A percentile compares a stretch with the other conserved stretches of the same genome.
Conservation (phyloP, 2,797 vertebrate genomes). For the Sparus aurata region DNA sequence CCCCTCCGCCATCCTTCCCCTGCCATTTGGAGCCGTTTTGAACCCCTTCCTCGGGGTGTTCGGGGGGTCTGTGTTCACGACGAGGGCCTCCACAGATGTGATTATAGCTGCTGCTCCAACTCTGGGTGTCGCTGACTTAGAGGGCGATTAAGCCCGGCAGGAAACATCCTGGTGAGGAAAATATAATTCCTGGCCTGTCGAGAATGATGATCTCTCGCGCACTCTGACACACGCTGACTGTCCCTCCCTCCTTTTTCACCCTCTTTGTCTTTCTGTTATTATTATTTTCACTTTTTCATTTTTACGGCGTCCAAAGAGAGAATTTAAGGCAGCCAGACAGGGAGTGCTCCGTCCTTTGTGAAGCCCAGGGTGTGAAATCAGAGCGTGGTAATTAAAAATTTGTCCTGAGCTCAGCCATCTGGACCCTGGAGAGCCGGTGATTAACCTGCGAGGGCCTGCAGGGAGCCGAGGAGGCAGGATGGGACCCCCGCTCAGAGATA, state of each 20-base stretch:
- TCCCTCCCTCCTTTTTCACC: constrained; percentile 16
- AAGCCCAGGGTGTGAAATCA: constrained; percentile 76
- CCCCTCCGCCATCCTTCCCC: constrained; percentile 62
- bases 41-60: constrained; percentile 42
- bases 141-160: constrained; percentile 70
- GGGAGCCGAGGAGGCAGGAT: constrained; percentile 38
- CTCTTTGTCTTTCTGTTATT: constrained; percentile 42
- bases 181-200: constrained; percentile 72
- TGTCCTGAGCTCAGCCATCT: constrained; percentile 75
- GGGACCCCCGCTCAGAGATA: constrained; percentile 17
- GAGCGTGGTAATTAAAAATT: constrained; percentile 83
- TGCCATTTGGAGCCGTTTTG: constrained; percentile 65
- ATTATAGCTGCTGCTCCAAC: constrained; percentile 64
- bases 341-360: constrained; percentile 65
- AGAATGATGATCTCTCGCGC: constrained; percentile 52
- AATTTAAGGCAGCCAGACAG: constrained; percentile 49
- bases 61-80: constrained; percentile 56
- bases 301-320: constrained; percentile 33
- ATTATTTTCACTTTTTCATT: constrained; percentile 6
- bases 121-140: constrained; percentile 64
- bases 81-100: constrained; percentile 63
- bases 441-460: constrained; percentile 71
- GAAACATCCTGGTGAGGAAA: constrained; percentile 72
- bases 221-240: constrained; percentile 35
- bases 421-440: constrained; percentile 73